Evolutionary conservation across 2,888 invertebrate species (phyloP).

Genomic region (Seira sanloemensis): DNA sequence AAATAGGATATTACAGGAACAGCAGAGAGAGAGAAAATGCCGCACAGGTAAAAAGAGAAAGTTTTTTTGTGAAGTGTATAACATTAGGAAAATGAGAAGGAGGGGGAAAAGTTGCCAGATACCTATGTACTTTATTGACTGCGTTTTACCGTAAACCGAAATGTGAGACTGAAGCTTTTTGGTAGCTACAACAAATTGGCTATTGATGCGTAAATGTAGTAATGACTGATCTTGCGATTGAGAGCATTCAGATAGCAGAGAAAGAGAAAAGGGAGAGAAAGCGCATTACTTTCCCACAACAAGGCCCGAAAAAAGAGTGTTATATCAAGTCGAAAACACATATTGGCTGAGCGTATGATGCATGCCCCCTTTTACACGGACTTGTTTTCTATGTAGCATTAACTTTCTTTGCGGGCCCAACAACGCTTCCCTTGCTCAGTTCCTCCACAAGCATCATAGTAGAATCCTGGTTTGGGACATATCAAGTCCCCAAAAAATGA

Average conservation of each 20-base stretch:
- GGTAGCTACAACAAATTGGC: neutral
- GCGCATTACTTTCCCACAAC: slow-evolving; percentile 9
- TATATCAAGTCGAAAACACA: too few relatives aligned
- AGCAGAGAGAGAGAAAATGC: neutral
- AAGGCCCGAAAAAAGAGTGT: too few relatives aligned
- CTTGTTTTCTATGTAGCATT: neutral
- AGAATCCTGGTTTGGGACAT: slow-evolving; percentile 37
- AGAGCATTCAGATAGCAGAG: neutral
- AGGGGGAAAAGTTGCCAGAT: neutral
- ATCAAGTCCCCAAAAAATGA: slow-evolving; percentile 11
- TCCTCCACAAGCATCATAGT: neutral
- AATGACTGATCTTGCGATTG: slow-evolving; percentile 8
- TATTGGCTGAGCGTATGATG: too few relatives aligned
- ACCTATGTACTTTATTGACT: slow-evolving; percentile 2
- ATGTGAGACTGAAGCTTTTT: slow-evolving; percentile 10
- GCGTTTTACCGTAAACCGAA: neutral
- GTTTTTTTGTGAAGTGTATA: neutral
- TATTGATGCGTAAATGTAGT: slow-evolving; percentile 16
- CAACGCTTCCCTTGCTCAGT: neutral
- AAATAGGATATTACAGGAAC: neutral
- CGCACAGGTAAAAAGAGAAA: neutral
- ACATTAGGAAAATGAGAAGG: neutral
- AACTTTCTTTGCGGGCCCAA: slow-evolving; percentile 5
- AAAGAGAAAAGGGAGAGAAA: neutral
- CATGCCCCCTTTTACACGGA: too few relatives aligned